Base-by-base conservation (phyloP, 2,797 vertebrate genomes). In the Allobates femoralis region DNA sequence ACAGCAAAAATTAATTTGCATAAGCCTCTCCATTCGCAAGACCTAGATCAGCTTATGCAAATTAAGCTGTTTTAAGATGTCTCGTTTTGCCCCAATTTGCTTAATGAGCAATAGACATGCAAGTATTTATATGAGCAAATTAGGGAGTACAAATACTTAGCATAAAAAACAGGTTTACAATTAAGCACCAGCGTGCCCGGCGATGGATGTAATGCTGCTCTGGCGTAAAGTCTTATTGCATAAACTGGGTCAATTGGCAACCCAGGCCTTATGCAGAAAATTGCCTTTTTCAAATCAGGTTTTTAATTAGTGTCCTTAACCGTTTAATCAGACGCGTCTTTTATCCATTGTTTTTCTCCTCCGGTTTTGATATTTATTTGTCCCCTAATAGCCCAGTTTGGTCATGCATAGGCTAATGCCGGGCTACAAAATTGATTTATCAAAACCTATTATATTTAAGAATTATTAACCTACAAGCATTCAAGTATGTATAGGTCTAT, bases 81-180 rank as follows among this genome's bases (percentile, higher is more conserved):
- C 78, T 85, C 83, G 74, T 85, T 88, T 88, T 85, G 83, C 64
- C 87, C 87, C 83, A 88, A 88, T 88, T 88, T 88, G 87, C 87
- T 85, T 88, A 88, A 88, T 88, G 87, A 88, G 87, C 83, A 88
- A 88, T 85, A 81, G 83, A 85, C 87, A 88, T 88, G 83, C 87
- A 88, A 88, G 87, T 88, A 88, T 88, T 88, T 88, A 88, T 88
- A 88, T 88, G 87, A 85, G 87, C 87, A 88, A 88, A 88, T 88
- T 88, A 88, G 83, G 87, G 83, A 81, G 87, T 64, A 88, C 87
- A 88, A 88, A 88, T 88, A 88, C 87, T 85, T 88, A 88, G 87
- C 87, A 88, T 88, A 88, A 88, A 86, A 88, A 88, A 85, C 87
- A 85, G 87, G 87, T 88, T 88, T 88, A 88, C 87, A 88, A 88